These are phyloP conservation scores for Diorhabda carinulata DNA, from an alignment of 1,140 invertebrate genomes.

Conservation along the genomic window DNA sequence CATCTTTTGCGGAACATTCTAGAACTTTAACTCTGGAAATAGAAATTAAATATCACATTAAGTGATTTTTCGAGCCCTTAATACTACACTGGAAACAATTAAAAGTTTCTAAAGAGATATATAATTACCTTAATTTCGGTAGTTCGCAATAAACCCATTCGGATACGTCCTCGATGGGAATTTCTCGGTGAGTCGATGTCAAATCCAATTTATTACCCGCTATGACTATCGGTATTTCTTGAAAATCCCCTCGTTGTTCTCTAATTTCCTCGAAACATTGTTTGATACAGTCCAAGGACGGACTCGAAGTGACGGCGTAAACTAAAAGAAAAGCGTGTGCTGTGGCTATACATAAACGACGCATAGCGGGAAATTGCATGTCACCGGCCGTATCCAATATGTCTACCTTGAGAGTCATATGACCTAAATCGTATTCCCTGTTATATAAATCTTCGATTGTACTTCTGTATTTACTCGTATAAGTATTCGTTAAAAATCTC, in stretches of 20 bases:
- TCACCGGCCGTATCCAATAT: conserved; percentile 85
- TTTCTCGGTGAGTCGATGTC: conserved; percentile 59
- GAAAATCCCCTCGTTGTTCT: conserved; percentile 71
- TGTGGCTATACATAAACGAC: conserved; percentile 79
- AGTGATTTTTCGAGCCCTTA: background rate
- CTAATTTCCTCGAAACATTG: conserved; percentile 79
- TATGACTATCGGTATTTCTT: conserved; percentile 82
- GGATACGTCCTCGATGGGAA: conserved; percentile 70
- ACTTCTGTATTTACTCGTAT: conserved; percentile 76
- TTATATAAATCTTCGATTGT: conserved; percentile 89
- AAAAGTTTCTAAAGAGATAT: background rate
- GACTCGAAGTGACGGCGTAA: conserved; percentile 74
- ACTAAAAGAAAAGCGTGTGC: conserved; percentile 87
- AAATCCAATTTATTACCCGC: conserved; percentile 82
- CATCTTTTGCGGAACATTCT: conserved; percentile 79
- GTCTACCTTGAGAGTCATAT: conserved; percentile 76
- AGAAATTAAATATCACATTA: background rate
- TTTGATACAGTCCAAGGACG: conserved; percentile 74
- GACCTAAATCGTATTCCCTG: conserved; percentile 74
- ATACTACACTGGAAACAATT: background rate
- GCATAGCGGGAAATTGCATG: conserved; percentile 84
- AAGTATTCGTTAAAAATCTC: conserved; percentile 81
- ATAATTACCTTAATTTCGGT: conserved; percentile 62
- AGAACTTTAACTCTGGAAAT: conserved; percentile 64
- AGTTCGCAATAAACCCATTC: conserved; percentile 77